Base-by-base conservation (phyloP, 2,888 invertebrate genomes). In the Ypsolopha sequella region DNA sequence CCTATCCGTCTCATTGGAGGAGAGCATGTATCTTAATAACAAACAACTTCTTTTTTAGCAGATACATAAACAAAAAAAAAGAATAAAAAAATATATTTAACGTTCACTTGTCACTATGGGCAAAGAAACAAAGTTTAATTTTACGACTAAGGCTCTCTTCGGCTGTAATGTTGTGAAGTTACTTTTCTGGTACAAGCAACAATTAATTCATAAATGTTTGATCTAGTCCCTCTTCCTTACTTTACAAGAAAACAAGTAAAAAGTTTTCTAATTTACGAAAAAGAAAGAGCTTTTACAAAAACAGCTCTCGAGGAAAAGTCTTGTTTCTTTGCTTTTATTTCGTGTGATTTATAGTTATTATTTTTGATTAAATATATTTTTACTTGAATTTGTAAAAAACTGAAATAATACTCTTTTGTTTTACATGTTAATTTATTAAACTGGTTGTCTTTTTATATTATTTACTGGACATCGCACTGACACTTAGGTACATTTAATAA, bases 181-280 rank as follows among this genome's bases (percentile, higher is more conserved):
- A 6, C 39, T 38, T 38, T 38, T 38, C 39, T 45, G 7, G 33
- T n/a, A 33, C 33, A 35, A 9, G 8, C 45, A n/a, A 11, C 47
- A 48, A 48, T 41, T 48, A 48, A 39, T 41, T 39, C 24, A 11
- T 48, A 39, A 41, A 60, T 61, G 69, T 71, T 66, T 68, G 65
- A 65, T 48, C 48, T 33, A 33, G 48, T 34, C 39, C 41, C 65
- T 70, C 64, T 60, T 66, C 64, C 61, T 61, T 70, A 71, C 65
- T 59, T 66, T 60, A 62, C 60, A 61, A 67, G 66, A 14, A 70
- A 74, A 63, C 66, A 72, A 68, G 66, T 64, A 66, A 70, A 76
- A 80, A 80, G 66, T 80, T 80, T 79, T 79, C 72, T 76, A 80
- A 80, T 80, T 79, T 80, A 73, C 66, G 74, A 78, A 76, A 76